Evolutionary conservation across 2,797 vertebrate genomes (phyloP).

Genomic region (Mallotus villosus): DNA sequence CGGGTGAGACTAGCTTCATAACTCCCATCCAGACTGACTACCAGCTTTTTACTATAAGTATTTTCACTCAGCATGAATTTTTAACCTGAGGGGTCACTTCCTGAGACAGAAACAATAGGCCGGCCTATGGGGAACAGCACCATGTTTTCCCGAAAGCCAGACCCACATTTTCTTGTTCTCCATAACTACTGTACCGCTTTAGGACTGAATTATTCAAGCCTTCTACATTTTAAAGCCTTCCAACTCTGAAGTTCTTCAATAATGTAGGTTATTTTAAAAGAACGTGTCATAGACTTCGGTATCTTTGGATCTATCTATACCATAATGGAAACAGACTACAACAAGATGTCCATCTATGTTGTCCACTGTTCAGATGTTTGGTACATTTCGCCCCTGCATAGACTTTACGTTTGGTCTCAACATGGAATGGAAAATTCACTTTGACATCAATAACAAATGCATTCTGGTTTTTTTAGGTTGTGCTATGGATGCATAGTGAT

Average conservation of each 20-base stretch:
- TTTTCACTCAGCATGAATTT: constrained; percentile 39
- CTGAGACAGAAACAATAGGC: constrained; percentile 34
- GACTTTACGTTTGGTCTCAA: background rate
- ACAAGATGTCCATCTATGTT: background rate
- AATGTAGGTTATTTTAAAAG: constrained; percentile 33
- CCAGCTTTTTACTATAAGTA: constrained; percentile 10
- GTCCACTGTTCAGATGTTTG: background rate
- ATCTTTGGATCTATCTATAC: background rate
- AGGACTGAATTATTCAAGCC: constrained; percentile 45
- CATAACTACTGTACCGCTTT: constrained; percentile 10
- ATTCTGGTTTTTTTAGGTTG: background rate
- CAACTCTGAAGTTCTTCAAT: constrained; percentile 24
- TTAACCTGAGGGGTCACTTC: constrained; percentile 22
- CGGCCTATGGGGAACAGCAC: background rate
- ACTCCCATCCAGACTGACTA: constrained; percentile 19
- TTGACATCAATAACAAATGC: background rate
- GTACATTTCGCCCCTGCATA: background rate
- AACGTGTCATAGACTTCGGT: background rate
- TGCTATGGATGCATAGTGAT: background rate
- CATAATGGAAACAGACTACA: background rate
- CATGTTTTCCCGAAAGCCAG: constrained; percentile 19
- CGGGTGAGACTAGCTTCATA: constrained; percentile 30
- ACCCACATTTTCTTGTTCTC: constrained; percentile 9
- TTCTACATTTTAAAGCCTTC: constrained; percentile 11
- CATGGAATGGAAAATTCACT: background rate